Evolutionary conservation across 1,140 invertebrate genomes (phyloP).

Genomic region (Ectropis grisescens): DNA sequence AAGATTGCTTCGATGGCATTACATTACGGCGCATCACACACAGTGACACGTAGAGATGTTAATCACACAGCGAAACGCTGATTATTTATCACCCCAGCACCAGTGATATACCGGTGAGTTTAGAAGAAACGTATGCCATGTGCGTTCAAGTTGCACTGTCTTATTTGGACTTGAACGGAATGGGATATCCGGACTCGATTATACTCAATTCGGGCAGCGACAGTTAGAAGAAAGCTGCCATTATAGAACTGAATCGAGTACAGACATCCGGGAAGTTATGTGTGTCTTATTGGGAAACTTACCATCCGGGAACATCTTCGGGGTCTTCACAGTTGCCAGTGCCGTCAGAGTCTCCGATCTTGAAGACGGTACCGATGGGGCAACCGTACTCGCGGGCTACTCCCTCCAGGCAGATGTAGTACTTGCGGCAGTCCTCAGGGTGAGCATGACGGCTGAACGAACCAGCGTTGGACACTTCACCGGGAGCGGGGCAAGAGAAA

Average conservation of each 20-base stretch:
- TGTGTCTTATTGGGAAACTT: slow-evolving; percentile 66
- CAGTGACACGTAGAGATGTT: too few relatives aligned
- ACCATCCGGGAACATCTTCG: slow-evolving; percentile 95
- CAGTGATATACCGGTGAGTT: slow-evolving; percentile 41
- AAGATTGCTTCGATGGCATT: slow-evolving; percentile 5
- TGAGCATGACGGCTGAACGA: slow-evolving; percentile 95
- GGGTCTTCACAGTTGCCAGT: slow-evolving; percentile 94
- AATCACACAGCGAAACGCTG: slow-evolving; percentile 20
- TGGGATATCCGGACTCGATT: slow-evolving; percentile 18
- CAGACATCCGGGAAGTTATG: slow-evolving; percentile 4
- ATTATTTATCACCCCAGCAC: slow-evolving; percentile 38
- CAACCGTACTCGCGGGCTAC: slow-evolving; percentile 94
- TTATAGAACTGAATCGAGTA: slow-evolving; percentile 3
- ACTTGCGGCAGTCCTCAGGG: slow-evolving; percentile 95
- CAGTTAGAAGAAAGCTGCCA: too few relatives aligned
- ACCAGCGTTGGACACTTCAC: slow-evolving; percentile 84
- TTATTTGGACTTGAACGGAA: slow-evolving; percentile 36
- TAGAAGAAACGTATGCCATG: slow-evolving; percentile 27
- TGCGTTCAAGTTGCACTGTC: slow-evolving; percentile 43
- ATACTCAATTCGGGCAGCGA: too few relatives aligned
- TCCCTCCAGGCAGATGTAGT: slow-evolving; percentile 93
- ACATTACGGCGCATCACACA: slow-evolving; percentile 4
- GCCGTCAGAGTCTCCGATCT: slow-evolving; percentile 90
- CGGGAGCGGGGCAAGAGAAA: slow-evolving; percentile 87
- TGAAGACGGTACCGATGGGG: slow-evolving; percentile 95